These are phyloP conservation scores for Conus betulinus DNA, from an alignment of 1,140 invertebrate species.

Conservation along the genomic window DNA sequence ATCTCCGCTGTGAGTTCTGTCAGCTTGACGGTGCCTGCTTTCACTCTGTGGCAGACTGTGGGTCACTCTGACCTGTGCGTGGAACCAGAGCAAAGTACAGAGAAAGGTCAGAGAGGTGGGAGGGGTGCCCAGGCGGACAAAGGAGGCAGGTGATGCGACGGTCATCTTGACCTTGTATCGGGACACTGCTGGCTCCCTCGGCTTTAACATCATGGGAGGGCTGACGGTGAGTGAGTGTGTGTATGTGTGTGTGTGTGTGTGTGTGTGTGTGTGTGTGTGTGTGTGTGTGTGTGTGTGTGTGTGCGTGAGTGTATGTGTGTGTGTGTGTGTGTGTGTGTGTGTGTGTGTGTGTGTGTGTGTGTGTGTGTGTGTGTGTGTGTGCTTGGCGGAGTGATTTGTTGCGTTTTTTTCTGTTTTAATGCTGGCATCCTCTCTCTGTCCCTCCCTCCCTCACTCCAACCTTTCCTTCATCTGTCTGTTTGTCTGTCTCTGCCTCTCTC, in stretches of 20 bases:
- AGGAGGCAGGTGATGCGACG: slow-evolving; percentile 7
- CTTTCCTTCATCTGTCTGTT: not conserved
- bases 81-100: not conserved
- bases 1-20: no score
- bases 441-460: not conserved
- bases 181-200: slow-evolving; percentile 42
- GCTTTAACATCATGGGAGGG: slow-evolving; percentile 59
- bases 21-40: no score
- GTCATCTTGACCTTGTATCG: slow-evolving; percentile 18
- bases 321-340: not conserved
- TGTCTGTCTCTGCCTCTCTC: not conserved
- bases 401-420: not conserved
- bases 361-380: not conserved
- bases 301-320: not conserved
- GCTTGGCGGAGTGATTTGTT: not conserved
- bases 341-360: slow-evolving; percentile 5
- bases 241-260: not conserved
- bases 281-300: not conserved
- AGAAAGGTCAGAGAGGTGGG: not conserved
- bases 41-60: not conserved
- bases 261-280: not conserved
- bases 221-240: slow-evolving; percentile 43
- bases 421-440: not conserved
- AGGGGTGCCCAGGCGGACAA: not conserved
- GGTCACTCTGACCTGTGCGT: not conserved